Conservation (phyloP, 2,113 vertebrate species). For the Gymnocephalus cernua region DNA sequence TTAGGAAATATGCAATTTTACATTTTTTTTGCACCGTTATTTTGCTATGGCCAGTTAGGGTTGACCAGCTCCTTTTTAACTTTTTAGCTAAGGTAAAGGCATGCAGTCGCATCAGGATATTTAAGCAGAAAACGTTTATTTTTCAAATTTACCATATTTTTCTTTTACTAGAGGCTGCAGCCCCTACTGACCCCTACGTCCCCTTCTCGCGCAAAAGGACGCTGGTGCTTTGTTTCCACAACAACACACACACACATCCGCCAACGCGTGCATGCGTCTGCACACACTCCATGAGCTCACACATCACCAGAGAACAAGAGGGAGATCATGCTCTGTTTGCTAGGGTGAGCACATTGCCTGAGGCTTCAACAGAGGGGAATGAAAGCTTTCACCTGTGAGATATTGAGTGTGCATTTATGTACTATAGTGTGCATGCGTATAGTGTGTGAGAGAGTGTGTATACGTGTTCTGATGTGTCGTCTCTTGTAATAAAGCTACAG, state of each 20-base stretch:
- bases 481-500: slow-evolving; percentile 63
- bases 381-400: slow-evolving; percentile 80
- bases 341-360: slow-evolving; percentile 76
- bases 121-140: background rate
- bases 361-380: slow-evolving; percentile 74
- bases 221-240: slow-evolving; percentile 40
- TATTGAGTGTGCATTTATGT: slow-evolving; percentile 74
- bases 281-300: slow-evolving; percentile 4
- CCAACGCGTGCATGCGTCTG: background rate
- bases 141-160: background rate
- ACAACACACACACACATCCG: slow-evolving; percentile 3
- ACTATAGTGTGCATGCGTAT: slow-evolving; percentile 15
- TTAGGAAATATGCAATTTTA: background rate
- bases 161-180: background rate
- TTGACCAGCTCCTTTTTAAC: background rate
- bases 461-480: background rate
- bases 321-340: slow-evolving; percentile 78
- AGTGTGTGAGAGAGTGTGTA: slow-evolving; percentile 61
- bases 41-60: background rate
- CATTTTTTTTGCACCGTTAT: background rate
- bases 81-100: background rate
- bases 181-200: background rate
- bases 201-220: background rate
- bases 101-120: background rate
- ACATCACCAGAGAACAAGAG: slow-evolving; percentile 24